Evolutionary conservation across 2,113 vertebrate genomes (phyloP).

Genomic region (Maccullochella peelii): DNA sequence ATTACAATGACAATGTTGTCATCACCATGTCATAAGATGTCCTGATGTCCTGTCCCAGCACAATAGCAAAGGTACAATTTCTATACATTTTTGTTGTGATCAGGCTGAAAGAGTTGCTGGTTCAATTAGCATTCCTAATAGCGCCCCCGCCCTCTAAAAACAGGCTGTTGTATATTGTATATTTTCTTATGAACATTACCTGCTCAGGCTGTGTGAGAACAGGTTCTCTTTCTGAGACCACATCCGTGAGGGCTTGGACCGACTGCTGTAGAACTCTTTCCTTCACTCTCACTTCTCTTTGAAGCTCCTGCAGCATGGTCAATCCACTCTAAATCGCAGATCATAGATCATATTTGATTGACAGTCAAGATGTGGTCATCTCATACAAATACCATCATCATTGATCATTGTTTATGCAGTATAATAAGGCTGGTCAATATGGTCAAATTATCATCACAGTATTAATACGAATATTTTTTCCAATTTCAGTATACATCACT

Average conservation of each 20-base stretch:
- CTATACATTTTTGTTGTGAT: neutral
- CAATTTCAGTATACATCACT: neutral
- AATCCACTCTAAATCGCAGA: conserved; percentile 82
- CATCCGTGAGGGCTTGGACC: conserved; percentile 83
- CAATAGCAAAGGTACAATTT: neutral
- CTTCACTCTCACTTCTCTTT: conserved; percentile 86
- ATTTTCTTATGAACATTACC: conserved; percentile 80
- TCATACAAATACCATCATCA: conserved; percentile 15
- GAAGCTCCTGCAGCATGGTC: conserved; percentile 84
- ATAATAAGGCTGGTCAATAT: neutral
- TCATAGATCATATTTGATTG: neutral
- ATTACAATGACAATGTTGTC: neutral
- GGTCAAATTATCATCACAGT: neutral
- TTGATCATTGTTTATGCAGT: neutral
- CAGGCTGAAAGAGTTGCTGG: neutral
- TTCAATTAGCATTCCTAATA: neutral
- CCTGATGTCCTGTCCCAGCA: neutral
- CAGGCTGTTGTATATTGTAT: neutral
- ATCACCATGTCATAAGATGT: neutral
- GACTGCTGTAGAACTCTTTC: conserved; percentile 87
- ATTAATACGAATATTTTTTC: neutral
- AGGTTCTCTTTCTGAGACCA: conserved; percentile 80
- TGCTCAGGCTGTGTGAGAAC: conserved; percentile 78
- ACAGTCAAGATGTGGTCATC: neutral
- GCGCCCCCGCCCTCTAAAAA: neutral